Evolutionary conservation across 2,113 vertebrate species (phyloP).

Genomic region (Scophthalmus maximus): DNA sequence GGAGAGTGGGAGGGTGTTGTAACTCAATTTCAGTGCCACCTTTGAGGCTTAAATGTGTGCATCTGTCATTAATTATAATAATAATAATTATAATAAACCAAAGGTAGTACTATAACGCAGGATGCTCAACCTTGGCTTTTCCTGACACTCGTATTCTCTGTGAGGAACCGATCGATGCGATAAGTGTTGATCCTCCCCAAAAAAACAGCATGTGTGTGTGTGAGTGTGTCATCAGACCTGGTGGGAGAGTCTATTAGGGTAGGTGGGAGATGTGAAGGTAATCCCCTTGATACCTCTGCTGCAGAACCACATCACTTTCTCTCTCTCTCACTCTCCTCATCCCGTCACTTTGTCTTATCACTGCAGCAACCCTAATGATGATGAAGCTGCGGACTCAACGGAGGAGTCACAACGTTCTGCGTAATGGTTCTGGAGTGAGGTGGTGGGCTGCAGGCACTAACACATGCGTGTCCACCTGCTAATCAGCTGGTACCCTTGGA

Average conservation of each 20-base stretch:
- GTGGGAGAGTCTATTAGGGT: slow-evolving; percentile 62
- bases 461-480: too few species aligned
- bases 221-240: slow-evolving; percentile 17
- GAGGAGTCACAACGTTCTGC: slow-evolving; percentile 60
- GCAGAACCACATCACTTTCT: slow-evolving; percentile 56
- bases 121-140: slow-evolving; percentile 2
- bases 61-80: neutral
- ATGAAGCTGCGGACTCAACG: slow-evolving; percentile 78
- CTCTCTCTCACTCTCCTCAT: slow-evolving; percentile 36
- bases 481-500: too few species aligned
- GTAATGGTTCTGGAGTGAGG: slow-evolving; percentile 45
- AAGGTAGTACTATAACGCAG: neutral
- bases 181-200: neutral
- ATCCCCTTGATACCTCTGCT: slow-evolving; percentile 60
- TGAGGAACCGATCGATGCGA: neutral
- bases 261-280: slow-evolving; percentile 60
- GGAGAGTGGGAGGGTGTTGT: neutral
- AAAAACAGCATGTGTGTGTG: slow-evolving; percentile 5
- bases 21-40: neutral
- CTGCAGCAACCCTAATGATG: slow-evolving; percentile 75
- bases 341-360: slow-evolving; percentile 74
- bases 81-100: neutral
- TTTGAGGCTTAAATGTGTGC: neutral
- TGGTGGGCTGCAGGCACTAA: neutral
- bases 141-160: neutral